Conservation (phyloP, 1,140 invertebrate genomes). For the Musca domestica region DNA sequence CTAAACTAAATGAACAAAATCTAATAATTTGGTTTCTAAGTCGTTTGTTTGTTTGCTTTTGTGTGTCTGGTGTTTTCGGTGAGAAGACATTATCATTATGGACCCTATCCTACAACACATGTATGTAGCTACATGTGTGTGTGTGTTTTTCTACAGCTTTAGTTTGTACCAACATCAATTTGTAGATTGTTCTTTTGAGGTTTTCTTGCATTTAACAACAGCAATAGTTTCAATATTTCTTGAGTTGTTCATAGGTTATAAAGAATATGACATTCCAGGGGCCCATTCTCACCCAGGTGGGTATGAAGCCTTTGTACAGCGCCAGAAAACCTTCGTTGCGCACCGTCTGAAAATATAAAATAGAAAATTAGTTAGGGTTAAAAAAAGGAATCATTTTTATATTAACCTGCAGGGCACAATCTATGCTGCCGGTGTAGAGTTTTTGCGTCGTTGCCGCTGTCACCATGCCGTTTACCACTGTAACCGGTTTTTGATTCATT, state of each 20-base stretch:
- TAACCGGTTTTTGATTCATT: slow-evolving; percentile 82
- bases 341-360: slow-evolving; percentile 54
- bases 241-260: slow-evolving; percentile 90
- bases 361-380: background rate
- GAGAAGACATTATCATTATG: too few relatives aligned
- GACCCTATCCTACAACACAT: too few relatives aligned
- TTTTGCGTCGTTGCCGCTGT: slow-evolving; percentile 52
- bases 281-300: slow-evolving; percentile 92
- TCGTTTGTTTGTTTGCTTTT: too few relatives aligned
- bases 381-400: slow-evolving; percentile 37
- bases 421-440: slow-evolving; percentile 82
- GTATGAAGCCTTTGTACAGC: slow-evolving; percentile 93
- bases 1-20: too few relatives aligned
- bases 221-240: slow-evolving; percentile 59
- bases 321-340: slow-evolving; percentile 72
- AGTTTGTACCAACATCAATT: too few relatives aligned
- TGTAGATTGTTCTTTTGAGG: too few relatives aligned
- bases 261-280: slow-evolving; percentile 98
- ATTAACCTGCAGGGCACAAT: slow-evolving; percentile 88
- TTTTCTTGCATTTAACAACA: too few relatives aligned
- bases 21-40: too few relatives aligned
- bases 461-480: slow-evolving; percentile 55
- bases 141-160: too few relatives aligned
- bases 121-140: too few relatives aligned
- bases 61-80: too few relatives aligned